These are phyloP conservation scores for Picus viridis DNA, from an alignment of 2,797 vertebrate genomes.

Conservation along the genomic window DNA sequence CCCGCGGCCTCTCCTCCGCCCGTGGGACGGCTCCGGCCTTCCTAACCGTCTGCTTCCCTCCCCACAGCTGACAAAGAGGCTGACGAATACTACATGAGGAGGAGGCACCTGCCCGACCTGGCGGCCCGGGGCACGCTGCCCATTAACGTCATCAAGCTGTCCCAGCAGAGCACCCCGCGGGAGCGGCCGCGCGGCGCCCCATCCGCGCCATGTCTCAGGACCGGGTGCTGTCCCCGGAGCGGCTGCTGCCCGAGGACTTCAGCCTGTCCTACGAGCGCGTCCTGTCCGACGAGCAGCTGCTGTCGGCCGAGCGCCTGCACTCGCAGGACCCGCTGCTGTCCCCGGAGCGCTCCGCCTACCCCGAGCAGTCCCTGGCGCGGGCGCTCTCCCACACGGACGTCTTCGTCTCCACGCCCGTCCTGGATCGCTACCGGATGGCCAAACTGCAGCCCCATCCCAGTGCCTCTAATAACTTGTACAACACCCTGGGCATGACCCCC, in stretches of 20 bases:
- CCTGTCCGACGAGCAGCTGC: constrained; percentile 94
- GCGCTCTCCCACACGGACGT: constrained; percentile 97
- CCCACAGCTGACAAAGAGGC: constrained; percentile 93
- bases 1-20: neutral
- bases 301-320: constrained; percentile 94
- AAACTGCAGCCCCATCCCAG: constrained; percentile 99
- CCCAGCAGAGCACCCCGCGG: constrained; percentile 86
- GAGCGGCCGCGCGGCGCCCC: constrained; percentile 91
- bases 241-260: constrained; percentile 85
- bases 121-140: constrained; percentile 95
- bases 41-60: neutral
- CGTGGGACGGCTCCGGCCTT: accelerated
- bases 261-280: constrained; percentile 91
- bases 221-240: constrained; percentile 90
- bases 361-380: constrained; percentile 91
- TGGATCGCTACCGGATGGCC: constrained; percentile 99
- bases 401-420: constrained; percentile 94
- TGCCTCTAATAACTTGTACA: constrained; percentile 95
- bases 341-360: constrained; percentile 91
- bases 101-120: constrained; percentile 94
- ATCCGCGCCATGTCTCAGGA: constrained; percentile 99
- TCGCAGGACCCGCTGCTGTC: constrained; percentile 97
- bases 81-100: constrained; percentile 95
- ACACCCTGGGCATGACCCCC: constrained; percentile 93
- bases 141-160: constrained; percentile 94